Base-by-base conservation (phyloP, 2,888 invertebrate genomes). In the Plusia festucae region DNA sequence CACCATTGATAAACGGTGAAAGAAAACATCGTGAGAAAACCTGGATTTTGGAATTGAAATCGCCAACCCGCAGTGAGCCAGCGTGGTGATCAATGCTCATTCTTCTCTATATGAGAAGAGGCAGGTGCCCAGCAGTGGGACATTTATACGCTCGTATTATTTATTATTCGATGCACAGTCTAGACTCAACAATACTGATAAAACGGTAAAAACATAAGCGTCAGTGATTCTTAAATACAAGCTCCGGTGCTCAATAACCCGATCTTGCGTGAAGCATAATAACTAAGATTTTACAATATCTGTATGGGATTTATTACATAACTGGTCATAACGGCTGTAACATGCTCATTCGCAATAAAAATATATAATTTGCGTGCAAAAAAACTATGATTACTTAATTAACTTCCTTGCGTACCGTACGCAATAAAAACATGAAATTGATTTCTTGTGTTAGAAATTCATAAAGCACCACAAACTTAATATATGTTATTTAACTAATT, bases 361-460 rank as follows among this genome's bases (percentile, higher is more conserved):
- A 49, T 55, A 66, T 53, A 53, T 54, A 40, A 68, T 51, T 63
- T 53, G 73, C 73, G 69, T 78, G 81, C 67, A 51, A 55, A 73
- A 70, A 70, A 44, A 56, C 13, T 54, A 8, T 54, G 56, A 60
- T 60, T 34, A n/a, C n/a, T n/a, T n/a, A 64, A 74, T 52, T n/a
- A 22, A 69, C 76, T 79, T 79, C 79, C 81, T 81, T 76, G 71
- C 71, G 73, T 71, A 73, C 75, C 51, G 44, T 60, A 54, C 20
- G 65, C 59, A 70, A 65, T 66, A 51, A 69, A 65, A 65, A 63
- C 57, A 53, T 34, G 59, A 68, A 72, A 77, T 64, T 66, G 54
- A 63, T 76, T 76, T 54, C 60, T 76, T 57, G 32, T 57, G 32
- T 7, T 27, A 54, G 52, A 58, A 53, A 63, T 76, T 6, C 9